A percentile compares a stretch with the other conserved stretches of the same genome.
These are phyloP conservation scores for Phalloptychus januarius DNA, from an alignment of 2,797 vertebrate species.

Conservation along the genomic window DNA sequence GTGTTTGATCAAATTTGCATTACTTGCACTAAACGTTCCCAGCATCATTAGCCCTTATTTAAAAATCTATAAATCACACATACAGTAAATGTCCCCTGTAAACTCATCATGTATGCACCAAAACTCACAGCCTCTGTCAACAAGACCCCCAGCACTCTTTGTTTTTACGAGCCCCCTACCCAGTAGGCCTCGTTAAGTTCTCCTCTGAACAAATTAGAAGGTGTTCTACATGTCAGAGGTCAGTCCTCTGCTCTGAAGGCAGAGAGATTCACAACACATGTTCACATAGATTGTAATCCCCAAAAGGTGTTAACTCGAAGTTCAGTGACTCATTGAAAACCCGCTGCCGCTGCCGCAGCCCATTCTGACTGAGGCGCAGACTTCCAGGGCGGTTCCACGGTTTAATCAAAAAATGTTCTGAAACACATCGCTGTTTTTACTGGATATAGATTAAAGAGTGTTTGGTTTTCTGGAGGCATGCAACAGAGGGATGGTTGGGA, in stretches of 20 bases:
- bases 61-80: constrained; percentile 7
- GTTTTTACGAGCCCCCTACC: constrained; percentile 66
- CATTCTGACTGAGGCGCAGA: constrained; percentile 6
- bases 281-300: constrained; percentile 56
- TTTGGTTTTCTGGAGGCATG: constrained; percentile 17
- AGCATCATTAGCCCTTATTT: constrained; percentile 7
- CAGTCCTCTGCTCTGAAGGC: constrained; percentile 43
- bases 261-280: constrained; percentile 60
- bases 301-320: constrained; percentile 69
- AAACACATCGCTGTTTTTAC: constrained; percentile 19
- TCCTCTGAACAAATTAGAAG: constrained; percentile 76
- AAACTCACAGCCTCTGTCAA: constrained; percentile 53
- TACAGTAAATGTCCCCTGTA: not conserved
- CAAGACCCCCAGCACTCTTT: constrained; percentile 33
- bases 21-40: not conserved
- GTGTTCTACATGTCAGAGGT: constrained; percentile 75
- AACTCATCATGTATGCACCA: constrained; percentile 34
- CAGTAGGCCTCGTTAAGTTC: constrained; percentile 75
- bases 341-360: not conserved
- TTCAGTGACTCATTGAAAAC: constrained; percentile 61
- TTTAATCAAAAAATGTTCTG: constrained; percentile 31
- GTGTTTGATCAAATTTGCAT: not conserved
- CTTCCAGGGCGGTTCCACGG: not conserved
- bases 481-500: constrained; percentile 12
- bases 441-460: constrained; percentile 21